Evolutionary conservation across 2,113 vertebrate genomes (phyloP), one percentile per base, ranked within the genome.

Genomic region (Lophura nycthemera): DNA sequence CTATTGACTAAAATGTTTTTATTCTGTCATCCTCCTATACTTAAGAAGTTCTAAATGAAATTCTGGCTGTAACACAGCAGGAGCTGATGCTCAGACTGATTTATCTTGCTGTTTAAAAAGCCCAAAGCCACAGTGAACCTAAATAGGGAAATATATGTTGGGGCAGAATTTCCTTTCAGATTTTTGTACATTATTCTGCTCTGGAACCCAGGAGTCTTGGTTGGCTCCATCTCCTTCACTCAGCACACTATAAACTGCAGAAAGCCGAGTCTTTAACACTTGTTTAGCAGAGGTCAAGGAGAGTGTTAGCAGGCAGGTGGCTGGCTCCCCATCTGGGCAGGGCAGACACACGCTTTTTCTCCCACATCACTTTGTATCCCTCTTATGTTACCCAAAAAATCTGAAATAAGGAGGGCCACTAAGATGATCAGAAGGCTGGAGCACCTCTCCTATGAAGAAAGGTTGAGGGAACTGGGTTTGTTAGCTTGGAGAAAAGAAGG

Each of bases 201-300:
- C 42, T 52, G 66, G 79, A 84, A 45, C 32, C 76, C 90, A 25
- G n/a, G 61, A 81, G 56, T 75, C 86, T 81, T 60, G 27, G 50
- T 91, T 88, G 87, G 87, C 91, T 90, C 60, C 38, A 30, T 32
- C 64, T 75, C 48, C 38, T 86, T 86, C 79, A 36, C 75, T 86
- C 74, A 69, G 56, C 82, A 80, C 1, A 0, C 65, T 61, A 67
- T 86, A 90, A 95, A 92, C 48, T 30, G 70, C 71, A 90, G 83
- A 92, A 92, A 95, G 76, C 64, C 11, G 34, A 57, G 45, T 86
- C 64, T 81, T 95, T 90, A 92, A 92, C 74, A 81, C 70, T 73
- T 81, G n/a, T 24, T 90, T 91, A 67, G 42, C n/a, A n/a, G 47
- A 70, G 86, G 83, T 74, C 89, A 95, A 83, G 71, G 60, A 30